Base-by-base conservation (phyloP, 2,888 invertebrate genomes). In the Lasioglossum calceatum region DNA sequence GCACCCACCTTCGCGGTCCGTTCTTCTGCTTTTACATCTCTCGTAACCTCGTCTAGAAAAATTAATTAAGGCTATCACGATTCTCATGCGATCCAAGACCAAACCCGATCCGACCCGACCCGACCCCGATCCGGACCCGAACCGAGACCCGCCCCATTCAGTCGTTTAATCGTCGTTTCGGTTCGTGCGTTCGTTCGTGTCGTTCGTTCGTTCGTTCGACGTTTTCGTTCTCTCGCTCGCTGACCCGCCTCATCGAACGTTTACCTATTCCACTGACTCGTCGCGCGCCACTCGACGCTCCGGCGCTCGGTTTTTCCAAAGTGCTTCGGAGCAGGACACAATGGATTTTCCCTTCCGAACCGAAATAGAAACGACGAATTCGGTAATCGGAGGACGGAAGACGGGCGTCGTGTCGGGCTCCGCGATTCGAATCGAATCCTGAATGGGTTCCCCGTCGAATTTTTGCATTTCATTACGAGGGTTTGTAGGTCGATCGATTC, bases 1-100 rank as follows among this genome's bases (percentile, higher is more conserved):
- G 95, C 95, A 95, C 94, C 93, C 94, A 94, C 94, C 94, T 95
- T 93, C 95, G 95, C 94, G 95, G 95, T 95, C 95, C 95, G 95
- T 95, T 92, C 94, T 91, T 92, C 88, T 88, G 88, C 88, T 87
- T 89, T 88, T 92, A 91, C 89, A 90, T 90, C 90, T 89, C 88
- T 89, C 87, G 89, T 91, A 91, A 93, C 90, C 90, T 89, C 90
- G 86, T 90, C 81, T 92, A 90, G 82, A 91, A 78, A 89, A 86
- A 86, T 90, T 70, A 91, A 91, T 85, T 84, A 82, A 88, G n/a
- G 58, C 76, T 77, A 67, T 72, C 80, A 89, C 81, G 86, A 74
- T 84, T 50, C 73, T 77, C 84, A 61, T 78, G 47, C 75, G 72
- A 58, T 32, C 54, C 58, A 67, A 64, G 72, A 64, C 76, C 74